Conservation (phyloP, 2,113 vertebrate species). For the Cinclus mexicanus region DNA sequence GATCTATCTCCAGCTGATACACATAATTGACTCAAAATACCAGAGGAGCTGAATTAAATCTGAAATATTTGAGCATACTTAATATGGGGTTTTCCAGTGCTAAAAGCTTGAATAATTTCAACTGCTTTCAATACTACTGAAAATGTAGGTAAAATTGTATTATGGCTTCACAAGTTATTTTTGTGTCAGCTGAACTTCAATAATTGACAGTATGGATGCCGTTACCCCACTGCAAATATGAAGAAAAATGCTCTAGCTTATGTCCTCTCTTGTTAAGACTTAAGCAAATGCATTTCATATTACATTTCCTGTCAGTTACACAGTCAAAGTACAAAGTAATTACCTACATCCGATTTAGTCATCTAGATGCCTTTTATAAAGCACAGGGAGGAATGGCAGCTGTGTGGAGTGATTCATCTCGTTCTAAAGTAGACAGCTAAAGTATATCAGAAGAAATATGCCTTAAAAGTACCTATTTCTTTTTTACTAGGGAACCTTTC, state of each 20-base stretch:
- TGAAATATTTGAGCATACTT: conserved; percentile 10
- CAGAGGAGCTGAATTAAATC: conserved; percentile 19
- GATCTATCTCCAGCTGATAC: conserved; percentile 8
- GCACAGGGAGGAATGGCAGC: conserved; percentile 25
- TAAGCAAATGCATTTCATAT: conserved; percentile 55
- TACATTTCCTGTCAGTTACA: conserved; percentile 53
- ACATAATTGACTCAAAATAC: conserved; percentile 59
- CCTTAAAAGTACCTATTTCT: neutral
- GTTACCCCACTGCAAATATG: conserved; percentile 1
- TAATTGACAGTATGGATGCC: neutral
- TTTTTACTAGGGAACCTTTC: neutral
- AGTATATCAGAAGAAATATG: conserved; percentile 13
- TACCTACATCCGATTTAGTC: conserved; percentile 60
- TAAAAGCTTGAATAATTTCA: neutral
- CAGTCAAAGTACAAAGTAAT: conserved; percentile 55
- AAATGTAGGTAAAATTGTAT: neutral
- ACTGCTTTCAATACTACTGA: neutral
- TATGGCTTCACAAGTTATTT: conserved; percentile 13
- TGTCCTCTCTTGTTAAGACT: conserved; percentile 31
- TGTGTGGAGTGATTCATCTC: conserved; percentile 50
- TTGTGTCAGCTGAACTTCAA: conserved; percentile 7
- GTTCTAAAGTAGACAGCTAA: conserved; percentile 30
- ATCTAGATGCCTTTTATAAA: conserved; percentile 48
- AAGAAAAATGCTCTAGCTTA: conserved; percentile 38
- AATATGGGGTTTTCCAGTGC: neutral